A percentile compares a stretch with the other conserved stretches of the same genome.
phyloP scores from a whole-genome alignment of 2,888 invertebrate genomes.

The Calliscelio sp. region DNA sequence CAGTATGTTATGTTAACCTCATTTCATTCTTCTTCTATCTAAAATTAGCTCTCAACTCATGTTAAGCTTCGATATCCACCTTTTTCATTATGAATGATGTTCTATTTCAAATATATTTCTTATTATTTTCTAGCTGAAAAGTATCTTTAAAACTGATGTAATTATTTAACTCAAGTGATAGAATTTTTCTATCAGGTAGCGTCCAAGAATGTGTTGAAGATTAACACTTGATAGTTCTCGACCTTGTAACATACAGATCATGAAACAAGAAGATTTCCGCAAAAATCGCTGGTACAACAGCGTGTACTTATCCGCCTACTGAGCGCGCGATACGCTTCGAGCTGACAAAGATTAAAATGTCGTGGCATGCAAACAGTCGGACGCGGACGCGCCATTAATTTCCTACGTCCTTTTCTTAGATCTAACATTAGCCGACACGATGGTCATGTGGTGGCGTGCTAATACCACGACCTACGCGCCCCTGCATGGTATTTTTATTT shows the following conservation, averaged over 20 bases:
- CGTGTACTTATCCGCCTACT: constrained; percentile 68
- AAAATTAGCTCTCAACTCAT: too few species aligned
- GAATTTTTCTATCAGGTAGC: constrained; percentile 9
- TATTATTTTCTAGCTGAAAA: not conserved
- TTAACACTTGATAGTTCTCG: constrained; percentile 53
- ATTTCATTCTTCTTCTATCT: constrained; percentile 25
- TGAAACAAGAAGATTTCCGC: constrained; percentile 48
- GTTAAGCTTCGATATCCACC: too few species aligned
- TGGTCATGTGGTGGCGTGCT: constrained; percentile 48
- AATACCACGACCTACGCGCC: constrained; percentile 68
- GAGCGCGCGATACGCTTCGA: constrained; percentile 74
- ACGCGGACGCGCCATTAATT: constrained; percentile 76
- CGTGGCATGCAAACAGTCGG: constrained; percentile 75
- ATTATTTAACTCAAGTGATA: not conserved
- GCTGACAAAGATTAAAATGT: constrained; percentile 79
- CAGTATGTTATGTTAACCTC: constrained; percentile 16
- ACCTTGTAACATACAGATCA: constrained; percentile 52
- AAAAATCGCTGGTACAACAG: constrained; percentile 66
- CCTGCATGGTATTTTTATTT: constrained; percentile 50
- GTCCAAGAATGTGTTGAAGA: constrained; percentile 6
- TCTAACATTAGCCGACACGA: constrained; percentile 72
- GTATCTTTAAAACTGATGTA: not conserved
- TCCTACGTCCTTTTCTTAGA: constrained; percentile 71
- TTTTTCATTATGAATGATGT: too few species aligned
- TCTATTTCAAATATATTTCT: too few species aligned